phyloP scores from a whole-genome alignment of 2,113 vertebrate species.

The Seriola rivoliana region DNA sequence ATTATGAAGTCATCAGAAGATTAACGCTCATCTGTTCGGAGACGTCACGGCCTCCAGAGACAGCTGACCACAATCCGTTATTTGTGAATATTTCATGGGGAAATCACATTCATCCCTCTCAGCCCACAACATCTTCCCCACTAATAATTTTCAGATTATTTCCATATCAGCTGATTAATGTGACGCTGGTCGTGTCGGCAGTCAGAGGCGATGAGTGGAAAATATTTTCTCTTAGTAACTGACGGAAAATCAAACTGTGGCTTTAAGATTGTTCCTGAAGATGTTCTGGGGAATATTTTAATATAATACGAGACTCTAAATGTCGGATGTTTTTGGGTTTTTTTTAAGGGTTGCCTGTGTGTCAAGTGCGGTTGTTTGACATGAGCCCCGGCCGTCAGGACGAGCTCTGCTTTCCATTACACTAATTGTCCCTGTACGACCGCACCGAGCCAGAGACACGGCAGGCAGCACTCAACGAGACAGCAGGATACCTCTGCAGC shows the following conservation, averaged over 20 bases:
- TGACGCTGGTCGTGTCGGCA: not conserved
- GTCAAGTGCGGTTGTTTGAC: constrained; percentile 32
- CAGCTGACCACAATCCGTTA: constrained; percentile 31
- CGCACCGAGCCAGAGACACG: constrained; percentile 24
- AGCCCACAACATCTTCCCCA: constrained; percentile 26
- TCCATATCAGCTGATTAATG: constrained; percentile 34
- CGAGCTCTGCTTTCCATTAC: constrained; percentile 61
- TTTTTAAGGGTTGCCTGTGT: not conserved
- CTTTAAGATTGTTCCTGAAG: not conserved
- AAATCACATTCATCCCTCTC: constrained; percentile 22
- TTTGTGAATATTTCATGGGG: constrained; percentile 46
- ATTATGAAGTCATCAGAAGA: constrained; percentile 41
- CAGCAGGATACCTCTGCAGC: not conserved
- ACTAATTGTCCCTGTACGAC: constrained; percentile 42
- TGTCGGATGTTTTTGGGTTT: not conserved
- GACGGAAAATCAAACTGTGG: not conserved
- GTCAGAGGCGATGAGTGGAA: not conserved
- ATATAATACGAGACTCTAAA: not conserved
- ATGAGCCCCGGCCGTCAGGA: constrained; percentile 37
- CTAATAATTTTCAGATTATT: constrained; percentile 41
- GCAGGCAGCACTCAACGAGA: constrained; percentile 34
- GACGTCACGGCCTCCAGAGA: constrained; percentile 1
- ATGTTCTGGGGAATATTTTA: not conserved
- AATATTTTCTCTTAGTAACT: constrained; percentile 8
- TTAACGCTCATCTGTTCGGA: constrained; percentile 42